These are phyloP conservation scores for Luffia ferchaultella DNA, from an alignment of 2,888 invertebrate species.

Conservation along the genomic window DNA sequence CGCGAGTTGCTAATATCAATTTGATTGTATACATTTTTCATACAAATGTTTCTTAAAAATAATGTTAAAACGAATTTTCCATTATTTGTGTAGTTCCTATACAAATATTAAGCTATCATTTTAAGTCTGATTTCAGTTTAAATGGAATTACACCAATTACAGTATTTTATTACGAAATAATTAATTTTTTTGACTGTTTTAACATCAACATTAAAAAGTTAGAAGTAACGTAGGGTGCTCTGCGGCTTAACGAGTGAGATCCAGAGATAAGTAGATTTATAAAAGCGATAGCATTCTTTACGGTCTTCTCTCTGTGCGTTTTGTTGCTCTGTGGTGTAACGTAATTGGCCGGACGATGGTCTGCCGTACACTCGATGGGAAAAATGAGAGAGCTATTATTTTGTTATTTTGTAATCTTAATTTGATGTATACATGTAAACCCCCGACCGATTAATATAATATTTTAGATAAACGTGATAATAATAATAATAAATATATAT, in stretches of 20 bases:
- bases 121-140: too few relatives aligned
- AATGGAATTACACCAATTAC: too few relatives aligned
- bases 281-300: slow-evolving; percentile 19
- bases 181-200: too few relatives aligned
- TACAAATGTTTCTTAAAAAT: too few relatives aligned
- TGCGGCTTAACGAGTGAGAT: slow-evolving; percentile 10
- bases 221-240: slow-evolving; percentile 3
- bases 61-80: too few relatives aligned
- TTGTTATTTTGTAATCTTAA: slow-evolving; percentile 1
- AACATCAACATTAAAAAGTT: too few relatives aligned
- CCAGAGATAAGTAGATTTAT: slow-evolving; percentile 20
- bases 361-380: slow-evolving; percentile 8
- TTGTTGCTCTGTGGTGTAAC: slow-evolving; percentile 27
- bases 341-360: slow-evolving; percentile 28
- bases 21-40: too few relatives aligned
- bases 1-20: too few relatives aligned
- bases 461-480: neutral
- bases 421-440: neutral
- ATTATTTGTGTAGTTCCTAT: too few relatives aligned
- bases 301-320: slow-evolving; percentile 22
- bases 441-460: too few relatives aligned
- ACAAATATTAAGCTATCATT: too few relatives aligned
- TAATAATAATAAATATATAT: neutral
- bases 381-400: slow-evolving; percentile 4
- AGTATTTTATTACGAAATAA: too few relatives aligned